Base-by-base conservation (phyloP, 1,140 invertebrate species). In the Drosophila neocordata region DNA sequence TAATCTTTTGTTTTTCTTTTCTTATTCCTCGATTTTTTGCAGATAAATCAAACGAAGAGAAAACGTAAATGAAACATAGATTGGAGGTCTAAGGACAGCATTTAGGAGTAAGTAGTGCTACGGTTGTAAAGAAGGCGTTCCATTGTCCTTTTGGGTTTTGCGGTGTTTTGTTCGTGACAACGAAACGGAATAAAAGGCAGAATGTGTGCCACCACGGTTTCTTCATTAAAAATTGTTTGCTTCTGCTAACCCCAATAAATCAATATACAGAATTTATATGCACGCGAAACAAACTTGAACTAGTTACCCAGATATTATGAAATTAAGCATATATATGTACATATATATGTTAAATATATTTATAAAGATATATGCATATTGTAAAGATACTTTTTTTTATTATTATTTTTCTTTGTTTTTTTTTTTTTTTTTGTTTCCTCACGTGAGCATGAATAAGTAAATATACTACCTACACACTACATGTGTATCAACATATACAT, bases 291-390 rank as follows among this genome's bases (percentile, higher is more conserved):
- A 48, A 48, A 48, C 41, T 48, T 48, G 41, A 48, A 48, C 41
- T 48, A 48, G 41, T 48, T 48, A 48, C 41, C 41, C 41, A 48
- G 41, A 48, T 48, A 48, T 48, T 48, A 48, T 48, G 41, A 48
- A 48, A 48, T 48, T 48, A 44, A 15, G 24, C 11, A 53, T 27
- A 48, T 20, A 65, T 18, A 56, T 52, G 31, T 37, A 55, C 2
- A 27, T 53, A 11, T 18, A n/a, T 31, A 37, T 67, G 27, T 31
- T 69, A 58, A 38, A 27, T 41, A 51, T 66, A 34, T 53, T 44
- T 65, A 41, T 65, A 27, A 48, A 51, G 52, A 55, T 52, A 56
- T 51, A 37, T 37, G 34, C 37, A 60, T 53, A 24, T 44, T 44
- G 41, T 48, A 9, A 18, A 48, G 41, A 48, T 15, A 48, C 18